These are phyloP conservation scores for Glossophaga mutica DNA, from an alignment of 2,797 vertebrate species.

Conservation along the genomic window DNA sequence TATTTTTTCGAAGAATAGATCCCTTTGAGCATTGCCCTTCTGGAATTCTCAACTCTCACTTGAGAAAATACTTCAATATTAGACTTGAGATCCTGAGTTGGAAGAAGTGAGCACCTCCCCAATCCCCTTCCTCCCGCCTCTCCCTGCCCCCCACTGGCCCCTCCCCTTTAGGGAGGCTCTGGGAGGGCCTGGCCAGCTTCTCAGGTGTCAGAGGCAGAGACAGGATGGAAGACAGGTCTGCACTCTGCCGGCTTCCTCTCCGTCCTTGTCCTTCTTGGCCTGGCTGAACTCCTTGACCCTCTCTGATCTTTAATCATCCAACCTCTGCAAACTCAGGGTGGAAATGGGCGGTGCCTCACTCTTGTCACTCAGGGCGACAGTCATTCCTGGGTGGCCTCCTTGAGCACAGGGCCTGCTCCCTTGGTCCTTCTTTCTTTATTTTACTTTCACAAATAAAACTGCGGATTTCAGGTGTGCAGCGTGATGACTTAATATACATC, in stretches of 20 bases:
- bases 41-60: not conserved
- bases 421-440: not conserved
- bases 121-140: fast-evolving
- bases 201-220: not conserved
- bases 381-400: not conserved
- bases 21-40: conserved; percentile 9
- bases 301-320: not conserved
- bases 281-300: not conserved
- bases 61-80: not conserved
- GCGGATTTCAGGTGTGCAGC: not conserved
- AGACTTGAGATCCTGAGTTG: not conserved
- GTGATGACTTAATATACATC: not conserved
- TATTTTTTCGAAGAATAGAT: conserved; percentile 40
- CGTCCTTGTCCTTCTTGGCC: not conserved
- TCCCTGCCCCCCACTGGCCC: fast-evolving
- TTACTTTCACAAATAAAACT: not conserved
- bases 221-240: not conserved
- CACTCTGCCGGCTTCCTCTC: not conserved
- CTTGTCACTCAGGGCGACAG: not conserved
- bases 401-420: not conserved
- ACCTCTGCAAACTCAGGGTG: not conserved
- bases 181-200: not conserved
- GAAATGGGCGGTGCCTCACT: not conserved
- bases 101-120: fast-evolving
- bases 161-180: not conserved